These are phyloP conservation scores for Enteromius treurensis DNA, from an alignment of 2,797 vertebrate genomes.

Conservation along the genomic window DNA sequence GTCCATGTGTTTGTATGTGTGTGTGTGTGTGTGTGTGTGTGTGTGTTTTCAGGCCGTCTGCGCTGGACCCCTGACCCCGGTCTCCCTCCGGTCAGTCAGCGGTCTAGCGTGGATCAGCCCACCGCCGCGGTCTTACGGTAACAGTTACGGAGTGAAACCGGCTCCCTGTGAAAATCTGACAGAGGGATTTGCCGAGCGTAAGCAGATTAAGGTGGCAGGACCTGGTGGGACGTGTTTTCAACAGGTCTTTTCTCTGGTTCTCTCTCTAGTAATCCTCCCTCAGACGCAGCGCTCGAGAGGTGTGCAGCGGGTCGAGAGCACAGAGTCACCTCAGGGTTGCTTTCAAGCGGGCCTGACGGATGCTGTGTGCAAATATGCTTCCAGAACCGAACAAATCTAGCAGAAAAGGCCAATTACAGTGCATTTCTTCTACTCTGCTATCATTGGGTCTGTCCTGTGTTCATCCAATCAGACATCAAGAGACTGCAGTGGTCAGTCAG, in stretches of 20 bases:
- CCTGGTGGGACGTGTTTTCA: constrained; percentile 79
- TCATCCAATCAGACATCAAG: background rate
- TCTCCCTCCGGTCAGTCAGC: constrained; percentile 71
- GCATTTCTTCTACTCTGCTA: background rate
- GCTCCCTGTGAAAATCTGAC: constrained; percentile 81
- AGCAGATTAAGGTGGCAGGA: constrained; percentile 87
- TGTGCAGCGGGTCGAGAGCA: background rate
- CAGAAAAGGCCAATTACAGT: background rate
- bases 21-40: background rate
- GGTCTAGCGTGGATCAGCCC: constrained; percentile 60
- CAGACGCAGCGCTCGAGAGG: constrained; percentile 45
- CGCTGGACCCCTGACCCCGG: background rate
- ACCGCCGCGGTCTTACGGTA: constrained; percentile 71
- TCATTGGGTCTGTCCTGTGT: no score
- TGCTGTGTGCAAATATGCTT: background rate
- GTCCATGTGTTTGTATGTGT: no score
- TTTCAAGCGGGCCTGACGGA: background rate
- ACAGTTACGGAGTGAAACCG: constrained; percentile 86
- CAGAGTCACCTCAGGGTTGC: background rate
- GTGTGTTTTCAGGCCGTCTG: background rate
- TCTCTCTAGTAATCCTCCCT: constrained; percentile 69
- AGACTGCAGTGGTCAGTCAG: background rate
- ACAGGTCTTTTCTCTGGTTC: constrained; percentile 51
- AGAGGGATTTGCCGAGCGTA: constrained; percentile 77
- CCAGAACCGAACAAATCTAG: background rate